A percentile compares a stretch with the other conserved stretches of the same genome.
Conservation (phyloP, 2,797 vertebrate genomes). For the Natrix natrix region DNA sequence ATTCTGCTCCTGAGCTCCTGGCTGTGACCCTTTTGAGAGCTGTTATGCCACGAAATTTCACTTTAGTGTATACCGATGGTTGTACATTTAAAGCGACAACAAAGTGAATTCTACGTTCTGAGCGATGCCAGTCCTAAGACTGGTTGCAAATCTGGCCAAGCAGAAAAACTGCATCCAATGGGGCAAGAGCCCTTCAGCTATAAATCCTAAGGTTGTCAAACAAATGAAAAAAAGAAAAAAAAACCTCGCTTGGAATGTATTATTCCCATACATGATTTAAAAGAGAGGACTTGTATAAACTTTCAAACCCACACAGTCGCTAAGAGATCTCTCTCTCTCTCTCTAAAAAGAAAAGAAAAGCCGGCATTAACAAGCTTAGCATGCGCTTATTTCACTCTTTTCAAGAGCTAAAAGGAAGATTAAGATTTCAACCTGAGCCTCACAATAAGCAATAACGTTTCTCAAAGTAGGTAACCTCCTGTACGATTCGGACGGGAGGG, state of each 20-base stretch:
- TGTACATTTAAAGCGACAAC: no score
- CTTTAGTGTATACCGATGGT: no score
- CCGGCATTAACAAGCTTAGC: not conserved
- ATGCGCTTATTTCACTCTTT: not conserved
- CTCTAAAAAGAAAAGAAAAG: not conserved
- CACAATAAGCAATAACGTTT: not conserved
- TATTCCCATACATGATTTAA: not conserved
- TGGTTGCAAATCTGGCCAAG: not conserved
- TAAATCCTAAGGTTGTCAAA: not conserved
- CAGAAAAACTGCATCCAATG: not conserved
- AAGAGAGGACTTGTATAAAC: not conserved
- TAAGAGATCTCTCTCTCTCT: not conserved
- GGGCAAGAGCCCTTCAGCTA: not conserved
- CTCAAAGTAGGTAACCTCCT: not conserved
- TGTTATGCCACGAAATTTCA: no score
- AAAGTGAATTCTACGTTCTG: no score
- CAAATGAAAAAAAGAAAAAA: not conserved
- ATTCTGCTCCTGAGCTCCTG: not conserved
- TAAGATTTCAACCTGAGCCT: not conserved
- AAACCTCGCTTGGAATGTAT: not conserved
- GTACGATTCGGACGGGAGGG: rapidly evolving
- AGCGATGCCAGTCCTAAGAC: not conserved
- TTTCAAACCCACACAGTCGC: not conserved
- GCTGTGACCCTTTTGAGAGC: no score
- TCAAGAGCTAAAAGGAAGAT: not conserved